phyloP scores from a whole-genome alignment of 2,888 invertebrate species.

The Platerodrilus igneus region DNA sequence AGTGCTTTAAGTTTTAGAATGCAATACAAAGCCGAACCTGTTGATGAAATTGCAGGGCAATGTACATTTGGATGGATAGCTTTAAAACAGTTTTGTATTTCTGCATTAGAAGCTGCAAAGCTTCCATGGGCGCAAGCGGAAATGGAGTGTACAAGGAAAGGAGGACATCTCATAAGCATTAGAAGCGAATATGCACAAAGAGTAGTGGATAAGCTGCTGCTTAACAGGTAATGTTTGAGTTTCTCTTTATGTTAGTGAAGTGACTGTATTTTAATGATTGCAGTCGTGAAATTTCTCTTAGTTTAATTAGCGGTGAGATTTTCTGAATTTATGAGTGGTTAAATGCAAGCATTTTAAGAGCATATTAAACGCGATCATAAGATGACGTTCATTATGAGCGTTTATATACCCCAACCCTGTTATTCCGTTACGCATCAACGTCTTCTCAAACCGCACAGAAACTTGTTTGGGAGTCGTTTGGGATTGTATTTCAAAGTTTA shows the following conservation, averaged over 20 bases:
- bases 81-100: constrained; percentile 62
- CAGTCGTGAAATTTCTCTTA: neutral
- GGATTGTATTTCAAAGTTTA: no score
- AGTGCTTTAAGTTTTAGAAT: constrained; percentile 49
- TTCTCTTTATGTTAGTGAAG: neutral
- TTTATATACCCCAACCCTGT: no score
- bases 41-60: constrained; percentile 58
- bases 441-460: no score
- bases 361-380: no score
- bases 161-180: constrained; percentile 67
- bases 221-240: constrained; percentile 55
- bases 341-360: no score
- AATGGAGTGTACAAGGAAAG: constrained; percentile 57
- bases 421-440: no score
- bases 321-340: neutral
- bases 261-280: neutral
- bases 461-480: no score
- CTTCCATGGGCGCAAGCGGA: constrained; percentile 66
- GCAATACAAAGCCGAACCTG: constrained; percentile 60
- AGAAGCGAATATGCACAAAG: constrained; percentile 60
- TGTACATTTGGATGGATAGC: constrained; percentile 71
- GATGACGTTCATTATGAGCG: no score
- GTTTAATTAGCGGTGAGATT: neutral
- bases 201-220: constrained; percentile 59
- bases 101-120: constrained; percentile 55